These are phyloP conservation scores for Cheilosia soror DNA, from an alignment of 2,888 invertebrate species.

Conservation along the genomic window DNA sequence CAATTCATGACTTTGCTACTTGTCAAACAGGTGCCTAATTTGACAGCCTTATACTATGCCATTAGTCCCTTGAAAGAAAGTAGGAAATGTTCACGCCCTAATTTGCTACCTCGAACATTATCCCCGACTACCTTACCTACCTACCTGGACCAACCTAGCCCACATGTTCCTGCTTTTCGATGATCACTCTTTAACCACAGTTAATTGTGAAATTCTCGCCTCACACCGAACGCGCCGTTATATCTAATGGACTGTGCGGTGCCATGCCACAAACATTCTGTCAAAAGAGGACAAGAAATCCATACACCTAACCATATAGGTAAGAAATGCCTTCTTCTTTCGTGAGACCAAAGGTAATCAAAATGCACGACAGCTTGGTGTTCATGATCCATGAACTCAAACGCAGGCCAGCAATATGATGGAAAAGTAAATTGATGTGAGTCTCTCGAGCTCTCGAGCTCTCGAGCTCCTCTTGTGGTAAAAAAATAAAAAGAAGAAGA, in stretches of 20 bases:
- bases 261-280: too few relatives aligned
- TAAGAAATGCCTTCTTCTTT: neutral
- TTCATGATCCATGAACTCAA: slow-evolving; percentile 46
- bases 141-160: slow-evolving; percentile 20
- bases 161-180: neutral
- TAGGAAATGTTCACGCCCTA: slow-evolving; percentile 30
- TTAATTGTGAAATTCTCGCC: slow-evolving; percentile 2
- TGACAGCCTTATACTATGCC: slow-evolving; percentile 28
- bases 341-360: slow-evolving; percentile 16
- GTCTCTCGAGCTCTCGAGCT: slow-evolving; percentile 21
- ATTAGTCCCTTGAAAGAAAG: slow-evolving; percentile 5
- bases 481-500: neutral
- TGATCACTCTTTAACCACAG: slow-evolving; percentile 29
- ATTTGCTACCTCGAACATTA: slow-evolving; percentile 16
- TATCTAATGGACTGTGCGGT: slow-evolving; percentile 14
- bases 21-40: slow-evolving; percentile 58
- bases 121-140: neutral
- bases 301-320: too few relatives aligned
- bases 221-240: too few relatives aligned
- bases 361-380: slow-evolving; percentile 49
- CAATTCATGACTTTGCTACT: neutral
- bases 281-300: too few relatives aligned
- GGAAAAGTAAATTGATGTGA: slow-evolving; percentile 58
- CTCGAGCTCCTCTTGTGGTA: neutral
- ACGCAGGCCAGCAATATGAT: slow-evolving; percentile 13